phyloP scores from a whole-genome alignment of 2,113 vertebrate genomes.

The Mungos mungo region DNA sequence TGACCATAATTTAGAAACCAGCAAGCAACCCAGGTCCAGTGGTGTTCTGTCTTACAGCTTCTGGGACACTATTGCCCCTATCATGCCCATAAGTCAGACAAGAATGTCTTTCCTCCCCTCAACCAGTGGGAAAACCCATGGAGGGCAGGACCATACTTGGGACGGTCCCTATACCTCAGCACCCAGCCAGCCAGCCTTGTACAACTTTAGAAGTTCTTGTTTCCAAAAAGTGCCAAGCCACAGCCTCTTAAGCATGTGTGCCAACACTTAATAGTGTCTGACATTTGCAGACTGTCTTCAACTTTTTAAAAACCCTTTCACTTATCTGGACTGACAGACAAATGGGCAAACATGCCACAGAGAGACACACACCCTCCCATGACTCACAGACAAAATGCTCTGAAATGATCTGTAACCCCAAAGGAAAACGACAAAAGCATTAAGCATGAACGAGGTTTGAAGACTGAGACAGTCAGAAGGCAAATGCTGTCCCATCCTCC shows the following conservation, averaged over 20 bases:
- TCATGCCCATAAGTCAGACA: background rate
- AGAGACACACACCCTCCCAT: background rate
- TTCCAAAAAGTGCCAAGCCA: background rate
- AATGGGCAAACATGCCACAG: background rate
- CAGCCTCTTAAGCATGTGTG: background rate
- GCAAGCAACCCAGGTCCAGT: background rate
- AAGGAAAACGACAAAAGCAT: background rate
- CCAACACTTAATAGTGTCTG: background rate
- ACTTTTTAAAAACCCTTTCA: background rate
- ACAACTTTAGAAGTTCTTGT: background rate
- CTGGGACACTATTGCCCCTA: background rate
- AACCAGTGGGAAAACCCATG: background rate
- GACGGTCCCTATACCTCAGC: no score
- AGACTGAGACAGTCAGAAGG: background rate
- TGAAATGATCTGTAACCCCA: background rate
- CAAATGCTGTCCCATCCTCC: background rate
- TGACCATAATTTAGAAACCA: background rate
- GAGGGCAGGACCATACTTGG: background rate
- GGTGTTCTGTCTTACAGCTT: background rate
- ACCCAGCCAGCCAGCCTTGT: background rate
- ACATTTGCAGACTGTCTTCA: background rate
- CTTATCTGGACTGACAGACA: background rate
- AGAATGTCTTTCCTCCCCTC: background rate
- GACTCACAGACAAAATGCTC: conserved; percentile 40
- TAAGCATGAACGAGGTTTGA: background rate